Conservation (phyloP, 2,113 vertebrate species). For the Lagopus leucura region DNA sequence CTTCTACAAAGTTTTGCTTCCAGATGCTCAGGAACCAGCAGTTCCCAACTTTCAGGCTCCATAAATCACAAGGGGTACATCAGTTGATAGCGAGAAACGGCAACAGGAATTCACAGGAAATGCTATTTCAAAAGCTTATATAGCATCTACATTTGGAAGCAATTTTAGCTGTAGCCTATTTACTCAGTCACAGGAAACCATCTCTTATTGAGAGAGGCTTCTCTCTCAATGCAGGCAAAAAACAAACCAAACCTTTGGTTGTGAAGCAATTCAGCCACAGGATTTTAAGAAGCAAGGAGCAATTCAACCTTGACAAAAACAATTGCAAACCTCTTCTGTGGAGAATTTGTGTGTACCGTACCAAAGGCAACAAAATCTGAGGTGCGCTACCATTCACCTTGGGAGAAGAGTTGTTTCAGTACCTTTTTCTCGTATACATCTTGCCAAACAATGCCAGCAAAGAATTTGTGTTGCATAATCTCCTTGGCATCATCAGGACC, state of each 20-base stretch:
- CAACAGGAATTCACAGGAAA: background rate
- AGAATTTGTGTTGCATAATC: slow-evolving; percentile 98
- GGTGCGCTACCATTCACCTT: background rate
- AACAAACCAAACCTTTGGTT: background rate
- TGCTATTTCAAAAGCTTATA: background rate
- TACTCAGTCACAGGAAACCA: background rate
- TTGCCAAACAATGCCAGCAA: slow-evolving; percentile 92
- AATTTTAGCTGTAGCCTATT: background rate
- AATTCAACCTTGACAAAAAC: background rate
- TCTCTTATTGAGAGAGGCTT: background rate
- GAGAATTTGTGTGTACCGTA: background rate
- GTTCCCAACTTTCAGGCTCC: background rate
- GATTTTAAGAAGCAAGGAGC: background rate
- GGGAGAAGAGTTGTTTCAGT: background rate
- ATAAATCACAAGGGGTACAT: rapidly evolving
- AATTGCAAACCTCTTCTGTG: background rate
- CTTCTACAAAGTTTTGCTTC: background rate
- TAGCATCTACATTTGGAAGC: background rate
- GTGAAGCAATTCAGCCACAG: background rate
- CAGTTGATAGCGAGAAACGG: background rate
- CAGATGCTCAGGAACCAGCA: background rate
- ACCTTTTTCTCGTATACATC: slow-evolving; percentile 98
- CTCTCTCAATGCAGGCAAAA: background rate
- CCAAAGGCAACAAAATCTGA: background rate
- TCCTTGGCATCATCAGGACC: slow-evolving; percentile 96